A percentile compares a stretch with the other conserved stretches of the same genome.
These are phyloP conservation scores for Peromyscus melanophrys DNA, from an alignment of 2,797 vertebrate genomes.

Conservation along the genomic window DNA sequence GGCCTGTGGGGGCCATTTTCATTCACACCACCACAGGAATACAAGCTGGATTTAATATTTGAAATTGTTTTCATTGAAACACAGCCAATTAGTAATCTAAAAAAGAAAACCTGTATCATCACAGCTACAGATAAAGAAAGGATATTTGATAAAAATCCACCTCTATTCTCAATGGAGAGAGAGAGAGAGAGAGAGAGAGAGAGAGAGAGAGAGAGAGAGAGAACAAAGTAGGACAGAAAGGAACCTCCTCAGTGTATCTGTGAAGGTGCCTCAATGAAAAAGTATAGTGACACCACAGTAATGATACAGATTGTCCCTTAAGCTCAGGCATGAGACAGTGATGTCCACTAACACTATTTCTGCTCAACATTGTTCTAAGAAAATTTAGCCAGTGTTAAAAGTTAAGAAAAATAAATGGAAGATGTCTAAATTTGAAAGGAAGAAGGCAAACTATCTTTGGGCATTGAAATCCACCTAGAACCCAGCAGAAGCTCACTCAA, in stretches of 20 bases:
- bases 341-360: not conserved
- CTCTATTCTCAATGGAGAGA: not conserved
- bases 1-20: too few relatives aligned
- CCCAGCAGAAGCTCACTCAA: not conserved
- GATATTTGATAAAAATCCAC: not conserved
- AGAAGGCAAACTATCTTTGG: not conserved
- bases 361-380: not conserved
- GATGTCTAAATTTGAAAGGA: not conserved
- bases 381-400: not conserved
- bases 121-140: not conserved
- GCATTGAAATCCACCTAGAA: constrained; percentile 14
- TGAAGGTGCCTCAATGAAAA: constrained; percentile 5
- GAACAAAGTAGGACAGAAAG: not conserved
- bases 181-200: too few relatives aligned
- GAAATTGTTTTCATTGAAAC: constrained; percentile 12
- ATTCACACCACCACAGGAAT: not conserved
- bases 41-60: constrained; percentile 15
- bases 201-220: too few relatives aligned
- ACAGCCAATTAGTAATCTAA: not conserved
- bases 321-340: not conserved
- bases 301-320: not conserved
- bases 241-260: not conserved
- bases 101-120: not conserved
- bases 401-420: constrained; percentile 44
- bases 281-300: not conserved